phyloP scores from a whole-genome alignment of 2,113 vertebrate species.

The Microcebus murinus region DNA sequence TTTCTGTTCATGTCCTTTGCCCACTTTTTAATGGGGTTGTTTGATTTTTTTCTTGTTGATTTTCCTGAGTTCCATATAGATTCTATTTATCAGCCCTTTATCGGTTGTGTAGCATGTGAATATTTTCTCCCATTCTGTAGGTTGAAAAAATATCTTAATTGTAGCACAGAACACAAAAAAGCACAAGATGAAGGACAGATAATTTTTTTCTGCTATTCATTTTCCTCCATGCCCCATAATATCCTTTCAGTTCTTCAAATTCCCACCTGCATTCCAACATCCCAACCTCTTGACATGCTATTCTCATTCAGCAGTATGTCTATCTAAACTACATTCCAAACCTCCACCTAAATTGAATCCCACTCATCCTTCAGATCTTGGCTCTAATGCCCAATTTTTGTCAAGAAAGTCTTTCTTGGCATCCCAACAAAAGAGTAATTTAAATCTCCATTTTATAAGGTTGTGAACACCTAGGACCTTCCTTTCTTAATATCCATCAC shows the following conservation, averaged over 20 bases:
- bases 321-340: neutral
- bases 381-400: neutral
- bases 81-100: too few relatives aligned
- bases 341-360: neutral
- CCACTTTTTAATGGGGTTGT: too few relatives aligned
- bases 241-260: neutral
- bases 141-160: neutral
- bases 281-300: neutral
- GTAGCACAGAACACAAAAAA: neutral
- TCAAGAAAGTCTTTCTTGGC: neutral
- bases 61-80: too few relatives aligned
- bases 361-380: neutral
- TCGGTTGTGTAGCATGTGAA: too few relatives aligned
- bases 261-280: neutral
- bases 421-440: neutral
- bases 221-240: too few relatives aligned
- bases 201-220: neutral
- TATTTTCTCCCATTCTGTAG: too few relatives aligned
- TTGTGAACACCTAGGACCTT: neutral
- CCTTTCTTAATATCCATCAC: neutral
- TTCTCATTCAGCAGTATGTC: neutral
- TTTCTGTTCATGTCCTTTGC: too few relatives aligned
- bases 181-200: neutral
- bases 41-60: too few relatives aligned
- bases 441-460: neutral